Base-by-base conservation (phyloP, 2,888 invertebrate species). In the Phorcus lineatus region DNA sequence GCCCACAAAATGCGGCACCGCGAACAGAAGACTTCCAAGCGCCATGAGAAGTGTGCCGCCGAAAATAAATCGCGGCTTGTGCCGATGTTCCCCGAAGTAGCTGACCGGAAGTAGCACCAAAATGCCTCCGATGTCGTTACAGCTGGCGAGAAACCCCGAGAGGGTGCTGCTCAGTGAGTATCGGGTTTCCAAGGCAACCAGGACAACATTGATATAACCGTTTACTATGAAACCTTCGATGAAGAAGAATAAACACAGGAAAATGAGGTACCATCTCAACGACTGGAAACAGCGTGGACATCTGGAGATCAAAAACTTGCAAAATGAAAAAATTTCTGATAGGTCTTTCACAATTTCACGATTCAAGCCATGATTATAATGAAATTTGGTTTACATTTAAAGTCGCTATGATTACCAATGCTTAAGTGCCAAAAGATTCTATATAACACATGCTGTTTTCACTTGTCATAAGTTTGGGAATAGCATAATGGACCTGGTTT, bases 151-250 rank as follows among this genome's bases (percentile, higher is more conserved):
- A 11, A 87, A 77, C 0, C 86, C 87, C 0, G 87, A 87, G 22
- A 82, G 80, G 0, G 86, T 85, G 74, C 86, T 87, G 4, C 84
- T 78, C 6, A 88, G 80, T 11, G 81, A 79, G 78, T 84, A 88
- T 17, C 88, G 85, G 47, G 83, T 88, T 79, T 88, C 88, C 76
- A 88, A 81, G 9, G 88, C 84, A 16, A 85, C 82, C 22, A 88
- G 81, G 55, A 87, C 82, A 7, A 87, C 86, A 82, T 87, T 88
- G 47, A 88, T 87, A 24, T 87, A 83, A 19, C 88, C 88, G 66
- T 88, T 88, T 22, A 88, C 87, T 40, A 88, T 67, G 67, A 87
- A 88, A 3, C 88, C 88, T 57, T 87, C 86, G 57, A 85, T 82
- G 80, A 88, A 87, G 31, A 55, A 77, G 81, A 87, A 88, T 53